Evolutionary conservation across 2,888 invertebrate species (phyloP).

Genomic region (Drosophila borborema): DNA sequence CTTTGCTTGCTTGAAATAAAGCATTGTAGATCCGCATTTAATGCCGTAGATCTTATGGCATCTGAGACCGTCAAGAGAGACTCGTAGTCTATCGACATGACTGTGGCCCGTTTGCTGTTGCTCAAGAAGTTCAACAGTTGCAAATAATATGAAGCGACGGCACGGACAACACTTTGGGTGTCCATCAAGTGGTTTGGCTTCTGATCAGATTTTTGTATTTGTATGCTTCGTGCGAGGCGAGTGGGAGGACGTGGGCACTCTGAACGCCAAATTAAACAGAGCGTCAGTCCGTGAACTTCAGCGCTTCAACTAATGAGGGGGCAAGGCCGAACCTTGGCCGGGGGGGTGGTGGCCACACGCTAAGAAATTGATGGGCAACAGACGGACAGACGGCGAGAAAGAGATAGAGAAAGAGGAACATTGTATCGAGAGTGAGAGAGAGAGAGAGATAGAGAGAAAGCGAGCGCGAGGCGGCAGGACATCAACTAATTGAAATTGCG

Average conservation of each 20-base stretch:
- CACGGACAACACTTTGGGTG: slow-evolving; percentile 16
- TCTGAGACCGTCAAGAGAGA: no score
- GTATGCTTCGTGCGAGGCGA: slow-evolving; percentile 16
- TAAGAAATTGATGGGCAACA: slow-evolving; percentile 63
- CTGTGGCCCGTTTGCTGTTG: background rate
- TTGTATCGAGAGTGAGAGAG: background rate
- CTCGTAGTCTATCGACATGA: no score
- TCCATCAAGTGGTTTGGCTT: slow-evolving; percentile 50
- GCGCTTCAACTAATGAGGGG: slow-evolving; percentile 43
- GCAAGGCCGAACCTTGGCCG: background rate
- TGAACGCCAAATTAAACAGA: slow-evolving; percentile 72
- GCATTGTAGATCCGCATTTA: no score
- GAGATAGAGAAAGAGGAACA: background rate
- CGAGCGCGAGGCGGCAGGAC: slow-evolving; percentile 55
- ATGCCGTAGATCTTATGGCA: no score
- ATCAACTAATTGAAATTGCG: slow-evolving; percentile 80
- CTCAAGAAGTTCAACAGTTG: no score
- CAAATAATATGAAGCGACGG: background rate
- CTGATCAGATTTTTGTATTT: slow-evolving; percentile 57
- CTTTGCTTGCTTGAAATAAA: no score
- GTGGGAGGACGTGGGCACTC: slow-evolving; percentile 66
- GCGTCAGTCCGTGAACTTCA: slow-evolving; percentile 57
- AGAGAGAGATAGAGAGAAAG: background rate
- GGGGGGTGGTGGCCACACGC: slow-evolving; percentile 1
- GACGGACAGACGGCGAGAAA: slow-evolving; percentile 6